A percentile compares a stretch with the other conserved stretches of the same genome.
Conservation (phyloP, 2,888 invertebrate genomes). For the Terebella lapidaria region DNA sequence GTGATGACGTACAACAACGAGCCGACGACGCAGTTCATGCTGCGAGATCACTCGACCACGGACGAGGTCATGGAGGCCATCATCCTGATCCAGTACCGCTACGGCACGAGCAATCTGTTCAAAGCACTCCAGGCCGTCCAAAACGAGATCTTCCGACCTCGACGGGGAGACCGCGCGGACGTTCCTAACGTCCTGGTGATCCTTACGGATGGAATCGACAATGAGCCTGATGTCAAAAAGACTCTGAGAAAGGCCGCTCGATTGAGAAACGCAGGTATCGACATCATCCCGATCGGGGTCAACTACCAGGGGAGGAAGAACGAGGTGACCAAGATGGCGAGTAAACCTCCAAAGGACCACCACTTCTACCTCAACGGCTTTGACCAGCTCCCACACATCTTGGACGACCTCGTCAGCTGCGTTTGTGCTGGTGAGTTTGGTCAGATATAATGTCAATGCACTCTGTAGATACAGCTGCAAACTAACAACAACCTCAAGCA, state of each 20-base stretch:
- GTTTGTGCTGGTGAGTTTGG: not conserved
- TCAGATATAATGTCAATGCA: too few species aligned
- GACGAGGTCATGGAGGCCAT: constrained; percentile 5
- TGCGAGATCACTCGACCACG: constrained; percentile 7
- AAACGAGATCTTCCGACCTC: constrained; percentile 14
- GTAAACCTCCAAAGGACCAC: not conserved
- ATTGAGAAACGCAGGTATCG: not conserved
- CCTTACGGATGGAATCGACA: constrained; percentile 28
- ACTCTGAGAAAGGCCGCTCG: not conserved
- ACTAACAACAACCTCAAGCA: too few species aligned
- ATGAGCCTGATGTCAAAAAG: not conserved
- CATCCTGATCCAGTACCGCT: constrained; percentile 2
- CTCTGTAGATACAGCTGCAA: too few species aligned
- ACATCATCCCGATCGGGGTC: constrained; percentile 3
- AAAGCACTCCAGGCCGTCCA: constrained; percentile 3
- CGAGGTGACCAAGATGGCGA: constrained; percentile 4
- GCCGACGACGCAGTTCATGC: constrained; percentile 7
- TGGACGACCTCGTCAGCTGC: not conserved
- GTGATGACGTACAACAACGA: constrained; percentile 14
- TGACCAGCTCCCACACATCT: not conserved
- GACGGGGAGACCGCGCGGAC: constrained; percentile 20
- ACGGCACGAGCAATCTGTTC: not conserved
- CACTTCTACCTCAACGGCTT: not conserved
- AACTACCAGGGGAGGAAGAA: constrained; percentile 1
- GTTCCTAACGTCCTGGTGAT: constrained; percentile 30